Conservation (phyloP, 2,797 vertebrate genomes). For the Liasis olivaceus region DNA sequence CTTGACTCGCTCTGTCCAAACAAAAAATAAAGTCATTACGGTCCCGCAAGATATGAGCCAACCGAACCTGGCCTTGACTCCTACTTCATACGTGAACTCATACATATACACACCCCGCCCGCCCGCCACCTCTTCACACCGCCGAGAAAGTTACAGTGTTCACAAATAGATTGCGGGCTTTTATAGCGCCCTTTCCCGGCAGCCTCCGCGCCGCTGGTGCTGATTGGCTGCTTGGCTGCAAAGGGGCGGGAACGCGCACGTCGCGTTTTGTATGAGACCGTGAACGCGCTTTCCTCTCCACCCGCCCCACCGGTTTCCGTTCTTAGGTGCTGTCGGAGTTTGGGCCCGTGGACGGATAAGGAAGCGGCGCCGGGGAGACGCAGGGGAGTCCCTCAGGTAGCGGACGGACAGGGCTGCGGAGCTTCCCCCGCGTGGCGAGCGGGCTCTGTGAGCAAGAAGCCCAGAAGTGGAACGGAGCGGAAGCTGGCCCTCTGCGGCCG, state of each 20-base stretch:
- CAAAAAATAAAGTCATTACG: neutral
- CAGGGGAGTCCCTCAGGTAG: slow-evolving; percentile 20
- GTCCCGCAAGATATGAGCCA: neutral
- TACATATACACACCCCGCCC: too few species aligned
- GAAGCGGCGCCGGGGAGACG: slow-evolving; percentile 17
- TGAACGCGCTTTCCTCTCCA: slow-evolving; percentile 22
- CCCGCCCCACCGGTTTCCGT: slow-evolving; percentile 35
- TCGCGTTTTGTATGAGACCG: slow-evolving; percentile 4
- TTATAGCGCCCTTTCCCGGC: slow-evolving; percentile 38
- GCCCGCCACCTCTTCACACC: accelerated
- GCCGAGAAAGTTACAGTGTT: neutral
- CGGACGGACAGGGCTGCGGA: neutral
- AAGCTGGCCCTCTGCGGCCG: slow-evolving; percentile 4
- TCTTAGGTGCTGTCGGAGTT: slow-evolving; percentile 15
- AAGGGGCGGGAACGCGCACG: slow-evolving; percentile 14
- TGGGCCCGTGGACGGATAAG: slow-evolving; percentile 17
- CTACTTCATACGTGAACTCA: neutral
- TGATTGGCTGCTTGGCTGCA: neutral
- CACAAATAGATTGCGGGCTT: slow-evolving; percentile 33
- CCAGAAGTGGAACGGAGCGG: neutral
- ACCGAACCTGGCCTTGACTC: neutral
- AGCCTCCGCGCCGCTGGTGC: neutral
- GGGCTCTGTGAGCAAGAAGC: neutral
- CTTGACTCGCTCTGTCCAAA: neutral
- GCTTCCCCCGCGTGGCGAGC: neutral